Evolutionary conservation across 2,888 invertebrate species (phyloP), one percentile per base, ranked within the genome.

Genomic region (Epistrophe grossulariae): DNA sequence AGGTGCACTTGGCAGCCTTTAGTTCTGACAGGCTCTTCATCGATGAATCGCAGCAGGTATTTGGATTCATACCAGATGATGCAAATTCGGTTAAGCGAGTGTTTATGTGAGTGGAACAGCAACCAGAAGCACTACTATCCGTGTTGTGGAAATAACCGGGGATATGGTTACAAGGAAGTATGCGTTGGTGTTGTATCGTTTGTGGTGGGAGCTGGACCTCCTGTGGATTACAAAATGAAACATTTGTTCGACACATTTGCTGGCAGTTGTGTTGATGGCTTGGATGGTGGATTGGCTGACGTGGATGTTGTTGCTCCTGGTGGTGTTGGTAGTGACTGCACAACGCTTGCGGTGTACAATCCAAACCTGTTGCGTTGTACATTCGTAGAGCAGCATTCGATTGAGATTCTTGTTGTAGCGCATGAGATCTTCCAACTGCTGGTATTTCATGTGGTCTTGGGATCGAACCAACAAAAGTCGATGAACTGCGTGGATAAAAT

Each of bases 11-110:
- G 48, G 43, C 62, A 68, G 48, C 24, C 83, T 83, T 87, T 24
- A 68, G 10, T 2, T 91, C 91, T 0, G 90, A 88, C 19, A 91
- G 80, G 72, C 91, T 91, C 1, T 91, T 91, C 91, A 92, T 92
- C 11, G 92, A 91, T 8, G 91, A 91, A 77, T 92, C 91, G 80
- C 89, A 85, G 48, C 83, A 40, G 82, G 0, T 73, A n/a, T 62
- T 43, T 55, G 48, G 19, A 57, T 31, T 38, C 8, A 77, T 7
- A 31, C 28, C 8, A n/a, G 15, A 10, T 15, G 57, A 4, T n/a
- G n/a, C n/a, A 28, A 15, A 31, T 8, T 60, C 62, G 15, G n/a
- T 17, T 28, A 60, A 35, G 52, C 52, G 59, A 57, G 31, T 31
- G 31, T 76, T 68, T 0, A 45, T 68, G n/a, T 52, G 82, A 19